Conservation (phyloP, 1,140 invertebrate genomes). For the Leptinotarsa defecta region DNA sequence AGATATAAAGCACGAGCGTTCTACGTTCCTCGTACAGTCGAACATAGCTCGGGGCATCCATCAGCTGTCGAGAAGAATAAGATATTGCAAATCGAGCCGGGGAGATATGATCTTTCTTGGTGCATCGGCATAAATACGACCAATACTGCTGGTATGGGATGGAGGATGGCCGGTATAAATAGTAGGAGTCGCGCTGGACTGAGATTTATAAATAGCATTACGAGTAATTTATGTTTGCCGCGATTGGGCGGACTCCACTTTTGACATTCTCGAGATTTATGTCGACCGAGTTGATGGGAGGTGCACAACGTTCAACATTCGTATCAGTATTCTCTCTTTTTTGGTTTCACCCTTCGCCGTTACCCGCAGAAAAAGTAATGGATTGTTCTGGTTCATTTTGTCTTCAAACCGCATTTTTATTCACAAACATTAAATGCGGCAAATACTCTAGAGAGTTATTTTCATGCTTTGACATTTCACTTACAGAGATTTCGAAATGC, state of each 20-base stretch:
- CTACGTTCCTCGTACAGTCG: not conserved
- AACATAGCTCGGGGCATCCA: slow-evolving; percentile 33
- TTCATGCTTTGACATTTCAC: no score
- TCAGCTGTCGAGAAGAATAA: slow-evolving; percentile 42
- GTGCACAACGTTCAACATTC: slow-evolving; percentile 48
- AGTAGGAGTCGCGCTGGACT: slow-evolving; percentile 43
- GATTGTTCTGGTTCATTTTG: slow-evolving; percentile 5
- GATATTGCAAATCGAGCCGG: slow-evolving; percentile 46
- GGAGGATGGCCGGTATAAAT: slow-evolving; percentile 45
- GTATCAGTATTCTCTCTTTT: slow-evolving; percentile 19
- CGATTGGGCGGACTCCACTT: slow-evolving; percentile 54
- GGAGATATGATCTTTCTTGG: slow-evolving; percentile 41
- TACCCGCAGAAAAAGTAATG: not conserved
- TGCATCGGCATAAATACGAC: slow-evolving; percentile 41
- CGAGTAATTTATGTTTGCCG: slow-evolving; percentile 54
- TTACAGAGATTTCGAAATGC: no score
- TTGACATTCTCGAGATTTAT: slow-evolving; percentile 54
- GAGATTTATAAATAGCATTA: slow-evolving; percentile 55
- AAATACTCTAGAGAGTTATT: no score
- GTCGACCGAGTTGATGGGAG: slow-evolving; percentile 53
- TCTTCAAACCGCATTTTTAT: not conserved
- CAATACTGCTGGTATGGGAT: slow-evolving; percentile 15
- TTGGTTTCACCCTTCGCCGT: slow-evolving; percentile 11
- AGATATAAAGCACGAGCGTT: not conserved
- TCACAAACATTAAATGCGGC: no score